Conservation (phyloP, 2,888 invertebrate species). For the Lymantria dispar region DNA sequence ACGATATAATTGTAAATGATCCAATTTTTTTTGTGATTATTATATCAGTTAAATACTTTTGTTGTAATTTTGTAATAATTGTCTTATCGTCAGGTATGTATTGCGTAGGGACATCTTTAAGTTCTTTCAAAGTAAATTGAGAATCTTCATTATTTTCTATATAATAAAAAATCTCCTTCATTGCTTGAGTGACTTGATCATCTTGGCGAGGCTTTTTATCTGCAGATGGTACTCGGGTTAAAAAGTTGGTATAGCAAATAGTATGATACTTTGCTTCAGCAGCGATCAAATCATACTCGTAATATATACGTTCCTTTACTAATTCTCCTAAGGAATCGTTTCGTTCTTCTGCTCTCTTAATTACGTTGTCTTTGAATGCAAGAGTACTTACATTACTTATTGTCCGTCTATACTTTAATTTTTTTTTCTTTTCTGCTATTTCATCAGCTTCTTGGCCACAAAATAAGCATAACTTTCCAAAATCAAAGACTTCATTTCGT, state of each 20-base stretch:
- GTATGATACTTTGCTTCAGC: conserved; percentile 48
- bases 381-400: conserved; percentile 43
- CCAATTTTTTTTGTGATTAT: conserved; percentile 37
- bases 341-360: conserved; percentile 48
- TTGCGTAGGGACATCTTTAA: conserved; percentile 41
- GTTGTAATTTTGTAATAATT: conserved; percentile 40
- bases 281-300: conserved; percentile 39
- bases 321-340: conserved; percentile 41
- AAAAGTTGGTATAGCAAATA: conserved; percentile 47
- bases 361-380: conserved; percentile 45
- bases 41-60: conserved; percentile 39
- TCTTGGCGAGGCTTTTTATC: conserved; percentile 41
- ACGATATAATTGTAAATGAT: conserved; percentile 45
- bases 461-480: conserved; percentile 44
- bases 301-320: conserved; percentile 39
- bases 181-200: conserved; percentile 48
- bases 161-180: conserved; percentile 48
- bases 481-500: conserved; percentile 27
- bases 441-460: conserved; percentile 47
- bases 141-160: conserved; percentile 52
- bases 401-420: conserved; percentile 31
- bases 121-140: conserved; percentile 50
- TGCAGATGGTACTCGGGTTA: conserved; percentile 37
- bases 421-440: conserved; percentile 41
- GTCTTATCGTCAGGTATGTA: conserved; percentile 46